Evolutionary conservation across 2,888 invertebrate genomes (phyloP), one percentile per base, ranked within the genome.

Genomic region (Nomada hirtipes): DNA sequence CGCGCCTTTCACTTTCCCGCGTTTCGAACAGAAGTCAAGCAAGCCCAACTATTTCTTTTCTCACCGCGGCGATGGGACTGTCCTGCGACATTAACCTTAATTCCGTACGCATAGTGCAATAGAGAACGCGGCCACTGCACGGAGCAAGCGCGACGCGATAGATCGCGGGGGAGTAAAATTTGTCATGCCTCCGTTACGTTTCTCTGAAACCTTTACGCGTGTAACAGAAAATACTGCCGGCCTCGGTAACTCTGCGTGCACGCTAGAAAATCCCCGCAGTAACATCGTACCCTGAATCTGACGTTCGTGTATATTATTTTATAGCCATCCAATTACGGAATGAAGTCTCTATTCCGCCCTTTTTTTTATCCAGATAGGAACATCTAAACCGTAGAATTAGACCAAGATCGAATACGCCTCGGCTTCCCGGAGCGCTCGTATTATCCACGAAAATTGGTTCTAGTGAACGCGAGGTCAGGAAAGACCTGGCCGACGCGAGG

Each of bases 401-500:
- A 74, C 15, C 47, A 47, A 13, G 11, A 47, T 47, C 15, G 47
- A 74, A 67, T 78, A 81, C 63, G 67, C 78, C 65, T 82, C 74
- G 74, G 71, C 71, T 74, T 78, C 65, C 70, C 71, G 73, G 61
- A 71, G 68, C 73, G 86, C 71, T 69, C 83, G 88, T 88, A 88
- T 89, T 90, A 89, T 88, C 82, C 86, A 85, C 86, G 89, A 89
- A 91, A 91, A 91, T 91, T 89, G 90, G 91, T 91, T 90, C 90
- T 85, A 87, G 90, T 86, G 88, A 91, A 91, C 87, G 88, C 88
- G 90, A 88, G 91, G 91, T 91, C 91, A 91, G 86, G 83, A 59
- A 82, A 90, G 88, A 88, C 79, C 79, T 18, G 79, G 76, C 83
- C 85, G 84, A 83, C 79, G 86, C 84, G 82, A 86, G 83, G 90